Base-by-base conservation (phyloP, 2,888 invertebrate species). In the Agrotis segetum region DNA sequence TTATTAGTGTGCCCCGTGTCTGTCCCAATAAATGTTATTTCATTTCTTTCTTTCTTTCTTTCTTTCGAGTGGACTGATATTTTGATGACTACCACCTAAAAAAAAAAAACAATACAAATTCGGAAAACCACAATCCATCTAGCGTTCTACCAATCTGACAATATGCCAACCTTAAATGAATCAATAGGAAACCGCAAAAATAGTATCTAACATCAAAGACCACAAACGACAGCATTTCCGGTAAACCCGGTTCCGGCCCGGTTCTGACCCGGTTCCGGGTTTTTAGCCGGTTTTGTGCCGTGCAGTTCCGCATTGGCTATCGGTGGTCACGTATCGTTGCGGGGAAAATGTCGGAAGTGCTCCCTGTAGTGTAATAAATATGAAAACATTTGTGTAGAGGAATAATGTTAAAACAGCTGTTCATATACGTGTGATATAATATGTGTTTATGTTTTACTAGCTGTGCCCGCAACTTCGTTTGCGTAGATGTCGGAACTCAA, bases 221-320 rank as follows among this genome's bases (percentile, higher is more conserved):
- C 79, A 44, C 79, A 81, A 71, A 67, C 50, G 61, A 58, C 67
- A 65, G 65, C 47, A 63, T 76, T 76, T 81, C 78, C 77, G 77
- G 81, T n/a, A 63, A 76, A 49, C 14, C 24, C 61, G 47, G 53
- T 40, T 40, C 40, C 40, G 9, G 40, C 40, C 65, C 21, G 77
- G 76, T 74, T 71, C 29, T 52, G 66, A n/a, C 0, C 64, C 55
- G 19, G 72, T 64, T 65, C 67, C 69, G 65, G 69, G 24, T 17
- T 9, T 53, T 74, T 40, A 40, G 40, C 69, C 79, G 79, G 76
- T n/a, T 70, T 68, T 34, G 47, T 49, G 50, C 34, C 63, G 56
- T 47, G 29, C 60, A 81, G 70, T 76, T 71, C 79, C 79, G 79
- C 47, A 66, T 82, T 65, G 40, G 53, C 53, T 72, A 79, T 82